phyloP scores from a whole-genome alignment of 2,797 vertebrate genomes.

The Clarias fuscus region DNA sequence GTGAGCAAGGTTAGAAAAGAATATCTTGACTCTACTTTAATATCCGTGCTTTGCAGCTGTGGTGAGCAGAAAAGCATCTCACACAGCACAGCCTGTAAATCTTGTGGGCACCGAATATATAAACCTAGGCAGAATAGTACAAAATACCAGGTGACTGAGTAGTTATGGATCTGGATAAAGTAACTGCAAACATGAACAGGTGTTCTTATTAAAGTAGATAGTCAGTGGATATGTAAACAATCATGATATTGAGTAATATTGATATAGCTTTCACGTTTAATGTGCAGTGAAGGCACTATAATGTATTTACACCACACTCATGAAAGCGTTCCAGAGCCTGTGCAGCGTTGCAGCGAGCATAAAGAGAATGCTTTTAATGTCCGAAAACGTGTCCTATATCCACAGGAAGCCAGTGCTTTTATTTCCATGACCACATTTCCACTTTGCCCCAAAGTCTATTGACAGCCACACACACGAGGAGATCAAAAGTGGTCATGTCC shows the following conservation, averaged over 20 bases:
- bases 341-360: neutral
- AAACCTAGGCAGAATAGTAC: neutral
- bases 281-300: neutral
- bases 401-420: slow-evolving; percentile 68
- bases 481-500: slow-evolving; percentile 38
- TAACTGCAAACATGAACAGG: neutral
- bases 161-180: neutral
- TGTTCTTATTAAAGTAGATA: neutral
- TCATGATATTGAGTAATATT: neutral
- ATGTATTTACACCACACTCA: neutral
- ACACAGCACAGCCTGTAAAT: neutral
- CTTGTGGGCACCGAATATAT: neutral
- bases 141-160: neutral
- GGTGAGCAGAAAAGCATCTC: neutral
- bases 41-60: neutral
- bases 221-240: neutral
- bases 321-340: neutral
- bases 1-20: neutral
- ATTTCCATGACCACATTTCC: slow-evolving; percentile 65
- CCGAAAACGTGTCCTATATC: slow-evolving; percentile 48
- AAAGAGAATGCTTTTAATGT: neutral
- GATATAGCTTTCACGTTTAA: neutral
- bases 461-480: slow-evolving; percentile 47
- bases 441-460: slow-evolving; percentile 37
- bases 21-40: neutral